Evolutionary conservation across 1,140 invertebrate genomes (phyloP), one percentile per base, ranked within the genome.

Genomic region (Heliconius hermathena): DNA sequence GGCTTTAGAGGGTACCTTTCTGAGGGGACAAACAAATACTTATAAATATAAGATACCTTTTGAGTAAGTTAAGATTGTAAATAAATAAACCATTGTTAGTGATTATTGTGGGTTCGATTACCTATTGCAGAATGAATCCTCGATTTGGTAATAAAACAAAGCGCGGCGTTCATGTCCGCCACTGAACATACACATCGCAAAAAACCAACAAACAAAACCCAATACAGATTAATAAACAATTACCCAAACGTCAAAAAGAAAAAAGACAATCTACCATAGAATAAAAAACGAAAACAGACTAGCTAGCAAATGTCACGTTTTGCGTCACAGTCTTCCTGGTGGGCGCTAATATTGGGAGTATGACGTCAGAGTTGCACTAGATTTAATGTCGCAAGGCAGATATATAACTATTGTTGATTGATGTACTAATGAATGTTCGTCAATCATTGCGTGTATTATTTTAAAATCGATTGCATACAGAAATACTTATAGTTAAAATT

Each of bases 291-390:
- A 66, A 66, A 26, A 66, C 60, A 66, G 60, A 66, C 60, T 29
- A 66, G 22, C n/a, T 29, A 26, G 60, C 60, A 85, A 85, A 85
- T 85, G 84, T 81, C 84, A 81, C 76, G 20, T 26, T 71, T 80
- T 78, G 78, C 84, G 84, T 85, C 84, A 85, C 77, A 52, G 73
- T 75, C 82, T 83, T 83, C 84, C 84, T 82, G 82, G 77, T 82
- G 82, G 71, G 70, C 29, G 60, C 78, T 75, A 80, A 77, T 79
- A 76, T 83, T 82, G 79, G 81, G 46, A 33, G 33, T 8, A 36
- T 85, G 84, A 85, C 84, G 84, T 85, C 82, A 83, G 76, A 29
- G 13, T 8, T 80, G 84, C 60, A 76, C 84, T 85, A 85, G 84
- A 81, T 85, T 77, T 60, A 77, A 46, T 77, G 70, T 75, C 74